phyloP scores from a whole-genome alignment of 2,113 vertebrate species.

The Ailuropoda melanoleuca region DNA sequence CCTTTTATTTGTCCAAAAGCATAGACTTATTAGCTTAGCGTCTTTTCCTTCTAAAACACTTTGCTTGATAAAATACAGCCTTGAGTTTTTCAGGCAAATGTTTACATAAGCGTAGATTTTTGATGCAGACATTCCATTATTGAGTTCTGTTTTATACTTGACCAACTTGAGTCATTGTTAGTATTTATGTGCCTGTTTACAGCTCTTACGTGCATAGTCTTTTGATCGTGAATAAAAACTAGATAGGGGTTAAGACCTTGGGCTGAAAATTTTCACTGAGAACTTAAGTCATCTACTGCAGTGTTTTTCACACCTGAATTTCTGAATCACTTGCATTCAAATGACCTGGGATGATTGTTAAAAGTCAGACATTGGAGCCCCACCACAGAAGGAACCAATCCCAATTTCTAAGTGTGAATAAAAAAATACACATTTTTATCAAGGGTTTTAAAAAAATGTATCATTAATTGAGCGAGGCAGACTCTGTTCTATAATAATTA shows the following conservation, averaged over 20 bases:
- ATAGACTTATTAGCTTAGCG: neutral
- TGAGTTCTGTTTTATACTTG: neutral
- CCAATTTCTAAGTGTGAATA: neutral
- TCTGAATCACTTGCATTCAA: neutral
- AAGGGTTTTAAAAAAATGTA: neutral
- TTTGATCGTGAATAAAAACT: neutral
- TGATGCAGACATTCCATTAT: neutral
- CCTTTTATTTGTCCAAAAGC: neutral
- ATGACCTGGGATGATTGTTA: neutral
- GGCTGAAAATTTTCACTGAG: neutral
- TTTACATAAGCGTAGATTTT: neutral
- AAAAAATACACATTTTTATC: neutral
- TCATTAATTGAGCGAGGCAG: neutral
- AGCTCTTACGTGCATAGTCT: neutral
- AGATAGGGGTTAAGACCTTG: neutral
- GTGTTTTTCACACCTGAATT: neutral
- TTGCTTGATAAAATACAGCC: constrained; percentile 1
- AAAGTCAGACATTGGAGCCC: neutral
- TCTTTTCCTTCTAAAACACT: neutral
- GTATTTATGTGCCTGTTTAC: neutral
- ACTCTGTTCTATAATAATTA: neutral
- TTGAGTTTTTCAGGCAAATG: neutral
- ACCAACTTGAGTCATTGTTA: neutral
- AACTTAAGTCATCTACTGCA: neutral
- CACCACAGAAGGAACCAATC: neutral